A percentile compares a stretch with the other conserved stretches of the same genome.
These are phyloP conservation scores for Brotogeris chrysoptera DNA, from an alignment of 2,797 vertebrate species.

Conservation along the genomic window DNA sequence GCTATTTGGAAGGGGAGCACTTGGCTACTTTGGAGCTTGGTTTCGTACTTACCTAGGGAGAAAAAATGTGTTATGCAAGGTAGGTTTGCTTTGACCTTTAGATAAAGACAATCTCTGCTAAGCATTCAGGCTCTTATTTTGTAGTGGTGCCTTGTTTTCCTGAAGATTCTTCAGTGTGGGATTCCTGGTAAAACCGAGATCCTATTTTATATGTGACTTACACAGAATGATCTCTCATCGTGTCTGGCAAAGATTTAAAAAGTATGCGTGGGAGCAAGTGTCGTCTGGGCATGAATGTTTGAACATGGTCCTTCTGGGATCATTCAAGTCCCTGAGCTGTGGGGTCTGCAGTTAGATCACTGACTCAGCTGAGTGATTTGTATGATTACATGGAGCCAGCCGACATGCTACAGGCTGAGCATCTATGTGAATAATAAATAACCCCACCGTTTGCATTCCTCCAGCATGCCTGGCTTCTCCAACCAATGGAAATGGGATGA, in stretches of 20 bases:
- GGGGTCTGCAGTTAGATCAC: background rate
- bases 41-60: background rate
- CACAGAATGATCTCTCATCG: background rate
- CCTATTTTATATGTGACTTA: background rate
- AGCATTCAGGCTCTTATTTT: background rate
- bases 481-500: background rate
- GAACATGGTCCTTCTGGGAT: background rate
- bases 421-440: background rate
- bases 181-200: background rate
- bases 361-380: slow-evolving; percentile 1
- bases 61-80: background rate
- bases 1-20: background rate
- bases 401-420: background rate
- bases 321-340: background rate
- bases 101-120: background rate
- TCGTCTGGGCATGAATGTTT: background rate
- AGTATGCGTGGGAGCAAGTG: background rate
- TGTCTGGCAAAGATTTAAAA: background rate
- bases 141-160: background rate
- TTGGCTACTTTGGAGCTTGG: background rate
- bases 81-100: slow-evolving; percentile 8
- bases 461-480: background rate
- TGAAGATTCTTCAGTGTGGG: background rate
- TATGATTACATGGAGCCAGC: background rate
- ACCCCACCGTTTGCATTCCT: background rate